Base-by-base conservation (phyloP, 2,888 invertebrate species). In the Chrysolina americana region DNA sequence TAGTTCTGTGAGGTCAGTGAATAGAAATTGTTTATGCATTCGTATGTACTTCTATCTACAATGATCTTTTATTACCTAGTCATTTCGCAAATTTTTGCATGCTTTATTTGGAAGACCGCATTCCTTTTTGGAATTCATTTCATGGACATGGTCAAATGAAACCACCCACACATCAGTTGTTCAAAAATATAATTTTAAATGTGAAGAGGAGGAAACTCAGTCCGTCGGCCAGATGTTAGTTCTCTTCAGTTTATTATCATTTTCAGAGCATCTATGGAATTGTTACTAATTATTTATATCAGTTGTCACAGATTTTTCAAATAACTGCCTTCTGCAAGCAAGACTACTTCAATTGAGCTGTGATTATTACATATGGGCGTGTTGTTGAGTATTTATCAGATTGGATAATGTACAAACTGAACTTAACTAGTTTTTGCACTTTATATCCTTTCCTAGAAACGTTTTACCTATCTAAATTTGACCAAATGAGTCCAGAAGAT, bases 1-100 rank as follows among this genome's bases (percentile, higher is more conserved):
- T 70, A 72, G 48, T 71, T 71, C 59, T 74, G n/a, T 74, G 72
- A 74, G 74, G 76, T 72, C 72, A 74, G 41, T 65, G 68, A 68
- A 74, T 71, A 74, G 28, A 72, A 72, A 68, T 69, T 71, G 62
- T 72, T 48, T 48, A 65, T 73, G 72, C 72, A 72, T 66, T 71
- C 59, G 36, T 70, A 50, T 48, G 65, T 63, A 53, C 66, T 68
- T 74, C 62, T 68, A 70, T 64, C 65, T 65, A 23, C 48, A 71
- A 65, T 71, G 71, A 71, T 71, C 65, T 64, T 41, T 65, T 71
- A 71, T 75, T 75, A 65, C 62, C 41, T 56, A 71, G 68, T 75
- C 69, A 59, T 75, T 68, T 71, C 56, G 69, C 75, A 71, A 59
- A 71, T 75, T 71, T 71, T 71, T 56, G 74, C 74, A 64, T 36